Percentiles rank a stretch among this genome's conserved stretches.
phyloP scores from a whole-genome alignment of 2,888 invertebrate species.

The Tenodera sinensis region DNA sequence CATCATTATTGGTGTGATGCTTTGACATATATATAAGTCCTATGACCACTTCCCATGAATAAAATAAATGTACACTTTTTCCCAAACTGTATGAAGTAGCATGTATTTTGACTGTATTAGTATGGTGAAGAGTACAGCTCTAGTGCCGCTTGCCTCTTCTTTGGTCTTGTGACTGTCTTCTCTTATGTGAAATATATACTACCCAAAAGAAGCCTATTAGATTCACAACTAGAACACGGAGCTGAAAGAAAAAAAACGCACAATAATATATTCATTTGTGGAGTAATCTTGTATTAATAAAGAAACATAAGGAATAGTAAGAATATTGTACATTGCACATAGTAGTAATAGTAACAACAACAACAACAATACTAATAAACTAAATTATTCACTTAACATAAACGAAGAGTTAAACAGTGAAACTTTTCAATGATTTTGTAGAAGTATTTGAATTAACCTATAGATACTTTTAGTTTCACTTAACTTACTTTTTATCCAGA shows the following conservation, averaged over 20 bases:
- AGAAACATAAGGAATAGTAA: too few relatives aligned
- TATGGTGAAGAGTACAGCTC: slow-evolving; percentile 26
- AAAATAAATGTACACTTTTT: not conserved
- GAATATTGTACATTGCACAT: too few relatives aligned
- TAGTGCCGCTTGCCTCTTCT: slow-evolving; percentile 29
- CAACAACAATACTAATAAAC: too few relatives aligned
- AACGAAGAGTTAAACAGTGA: too few relatives aligned
- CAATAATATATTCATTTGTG: too few relatives aligned
- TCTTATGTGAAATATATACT: slow-evolving; percentile 67
- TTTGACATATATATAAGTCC: not conserved
- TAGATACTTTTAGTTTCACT: too few relatives aligned
- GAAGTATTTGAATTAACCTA: too few relatives aligned
- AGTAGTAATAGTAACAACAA: too few relatives aligned
- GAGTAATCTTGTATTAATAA: too few relatives aligned
- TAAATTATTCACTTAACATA: too few relatives aligned
- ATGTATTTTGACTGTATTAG: not conserved
- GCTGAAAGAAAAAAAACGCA: slow-evolving; percentile 50
- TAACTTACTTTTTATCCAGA: too few relatives aligned
- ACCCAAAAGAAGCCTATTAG: slow-evolving; percentile 77
- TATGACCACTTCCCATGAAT: not conserved
- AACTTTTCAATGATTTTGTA: too few relatives aligned
- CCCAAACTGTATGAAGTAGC: not conserved
- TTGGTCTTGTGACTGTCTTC: slow-evolving; percentile 51
- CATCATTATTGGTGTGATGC: not conserved
- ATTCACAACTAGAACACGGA: slow-evolving; percentile 70